Evolutionary conservation across 2,797 vertebrate species (phyloP), one percentile per base, ranked within the genome.

Genomic region (Sandelia bainsii): DNA sequence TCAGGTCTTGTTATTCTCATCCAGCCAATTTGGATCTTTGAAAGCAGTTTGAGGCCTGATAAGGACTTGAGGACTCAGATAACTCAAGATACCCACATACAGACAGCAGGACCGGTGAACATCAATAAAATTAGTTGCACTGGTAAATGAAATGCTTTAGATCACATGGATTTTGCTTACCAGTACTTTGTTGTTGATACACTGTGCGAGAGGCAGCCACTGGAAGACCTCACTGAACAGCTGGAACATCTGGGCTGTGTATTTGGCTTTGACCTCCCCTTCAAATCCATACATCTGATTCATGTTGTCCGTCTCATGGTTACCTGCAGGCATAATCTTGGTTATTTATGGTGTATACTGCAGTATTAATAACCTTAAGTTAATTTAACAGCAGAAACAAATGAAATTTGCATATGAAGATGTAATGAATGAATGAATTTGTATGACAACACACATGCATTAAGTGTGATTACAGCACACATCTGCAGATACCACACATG

Each of bases 231-330:
- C 97, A 0, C 97, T 98, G 93, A 99, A 99, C n/a, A 99, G 95
- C 71, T 98, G 96, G 44, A 98, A 99, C 97, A 99, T 99, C 95
- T 98, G 97, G 0, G 95, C 94, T 0, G 97, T 98, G 94, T 98
- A 99, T 85, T 99, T 99, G 89, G 97, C 97, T 82, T 98, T 99
- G 69, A 98, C 97, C 77, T 98, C 97, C 0, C 97, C 97, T 90
- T 98, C 97, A 20, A 98, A 99, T 6, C 97, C 97, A 1, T 99
- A 99, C 95, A 99, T 99, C 92, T 99, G 97, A 92, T 99, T 99
- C 97, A 99, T 99, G 87, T 98, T 99, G 94, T 99, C 97, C 0
- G 97, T 99, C 92, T 98, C 97, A 0, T 99, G 97, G 93, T 99
- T 99, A 58, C 97, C 97, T 99, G 75, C 2, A 67, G 40, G 63